Conservation (phyloP, 2,888 invertebrate genomes). For the Hylaea fasciaria region DNA sequence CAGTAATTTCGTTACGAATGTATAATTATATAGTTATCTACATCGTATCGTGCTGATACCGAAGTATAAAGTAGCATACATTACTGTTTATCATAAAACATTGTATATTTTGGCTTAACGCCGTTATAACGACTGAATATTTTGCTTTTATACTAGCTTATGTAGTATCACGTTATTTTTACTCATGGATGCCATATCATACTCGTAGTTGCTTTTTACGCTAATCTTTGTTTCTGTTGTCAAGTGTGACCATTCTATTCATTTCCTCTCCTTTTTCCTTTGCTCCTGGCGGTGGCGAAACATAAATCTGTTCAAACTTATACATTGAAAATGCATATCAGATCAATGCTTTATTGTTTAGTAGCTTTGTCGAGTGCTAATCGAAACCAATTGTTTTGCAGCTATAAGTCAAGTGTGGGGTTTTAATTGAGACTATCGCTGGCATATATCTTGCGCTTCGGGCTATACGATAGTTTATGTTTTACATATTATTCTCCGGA, state of each 20-base stretch:
- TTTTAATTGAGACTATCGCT: conserved; percentile 78
- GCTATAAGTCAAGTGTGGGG: conserved; percentile 72
- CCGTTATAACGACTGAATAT: conserved; percentile 16
- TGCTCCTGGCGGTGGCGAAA: conserved; percentile 31
- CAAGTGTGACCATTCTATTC: too few species aligned
- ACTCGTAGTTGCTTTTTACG: neutral
- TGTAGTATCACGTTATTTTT: neutral
- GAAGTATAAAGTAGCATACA: conserved; percentile 13
- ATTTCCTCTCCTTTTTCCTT: too few species aligned
- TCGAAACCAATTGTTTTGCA: conserved; percentile 80
- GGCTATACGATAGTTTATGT: conserved; percentile 54
- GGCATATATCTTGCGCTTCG: conserved; percentile 61
- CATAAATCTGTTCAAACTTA: conserved; percentile 50
- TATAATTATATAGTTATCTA: conserved; percentile 18
- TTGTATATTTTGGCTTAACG: conserved; percentile 4
- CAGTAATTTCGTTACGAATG: conserved; percentile 17
- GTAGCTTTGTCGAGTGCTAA: conserved; percentile 77
- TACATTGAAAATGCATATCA: conserved; percentile 47
- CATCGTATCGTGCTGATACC: conserved; percentile 21
- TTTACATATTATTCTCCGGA: conserved; percentile 25
- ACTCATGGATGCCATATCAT: neutral
- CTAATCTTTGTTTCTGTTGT: neutral
- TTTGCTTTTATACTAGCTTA: neutral
- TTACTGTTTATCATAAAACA: conserved; percentile 10
- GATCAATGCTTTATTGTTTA: conserved; percentile 70